phyloP scores from a whole-genome alignment of 1,140 invertebrate genomes.

The Meteorus sp. region DNA sequence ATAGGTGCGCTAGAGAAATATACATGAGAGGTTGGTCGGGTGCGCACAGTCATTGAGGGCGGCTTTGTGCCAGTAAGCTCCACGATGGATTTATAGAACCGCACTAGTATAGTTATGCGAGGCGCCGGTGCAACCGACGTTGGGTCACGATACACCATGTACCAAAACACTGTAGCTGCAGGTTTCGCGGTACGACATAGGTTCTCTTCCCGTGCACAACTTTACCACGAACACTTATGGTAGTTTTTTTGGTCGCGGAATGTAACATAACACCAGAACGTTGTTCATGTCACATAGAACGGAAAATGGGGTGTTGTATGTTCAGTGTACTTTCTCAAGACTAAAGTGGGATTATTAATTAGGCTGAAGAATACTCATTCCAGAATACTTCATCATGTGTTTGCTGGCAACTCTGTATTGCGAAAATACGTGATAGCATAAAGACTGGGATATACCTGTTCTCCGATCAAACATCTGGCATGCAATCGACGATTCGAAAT shows the following conservation, averaged over 20 bases:
- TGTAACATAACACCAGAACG: constrained; percentile 30
- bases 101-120: constrained; percentile 49
- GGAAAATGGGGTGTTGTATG: no score
- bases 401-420: no score
- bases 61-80: constrained; percentile 52
- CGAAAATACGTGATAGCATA: no score
- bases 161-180: constrained; percentile 48
- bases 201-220: neutral
- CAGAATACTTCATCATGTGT: no score
- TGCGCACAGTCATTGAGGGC: constrained; percentile 37
- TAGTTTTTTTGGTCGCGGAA: constrained; percentile 15
- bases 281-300: no score
- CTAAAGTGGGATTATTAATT: no score
- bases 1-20: neutral
- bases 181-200: constrained; percentile 13
- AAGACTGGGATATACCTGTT: no score
- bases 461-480: no score
- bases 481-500: no score
- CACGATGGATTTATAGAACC: constrained; percentile 53
- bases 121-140: constrained; percentile 40
- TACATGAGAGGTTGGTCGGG: constrained; percentile 30
- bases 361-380: no score
- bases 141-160: constrained; percentile 48
- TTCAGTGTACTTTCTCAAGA: no score
- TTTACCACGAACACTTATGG: neutral